Conservation (phyloP, 2,797 vertebrate genomes). For the Danio choprae region DNA sequence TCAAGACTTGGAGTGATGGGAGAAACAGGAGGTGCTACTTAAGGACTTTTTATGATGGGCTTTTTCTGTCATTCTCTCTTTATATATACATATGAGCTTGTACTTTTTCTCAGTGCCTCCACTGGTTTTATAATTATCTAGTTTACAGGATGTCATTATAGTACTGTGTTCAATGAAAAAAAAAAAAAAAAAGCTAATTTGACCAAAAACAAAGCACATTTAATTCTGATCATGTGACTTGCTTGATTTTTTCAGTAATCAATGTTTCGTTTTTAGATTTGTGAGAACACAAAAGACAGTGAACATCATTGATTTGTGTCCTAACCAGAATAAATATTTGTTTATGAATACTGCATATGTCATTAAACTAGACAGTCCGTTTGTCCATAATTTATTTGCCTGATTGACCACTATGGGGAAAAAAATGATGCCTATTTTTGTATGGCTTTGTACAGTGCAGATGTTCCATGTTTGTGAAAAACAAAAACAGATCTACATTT, state of each 20-base stretch:
- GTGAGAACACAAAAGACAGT: background rate
- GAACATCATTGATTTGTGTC: background rate
- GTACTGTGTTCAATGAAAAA: background rate
- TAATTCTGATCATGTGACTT: background rate
- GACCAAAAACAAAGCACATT: conserved; percentile 7
- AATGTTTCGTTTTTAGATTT: background rate
- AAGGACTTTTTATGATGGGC: background rate
- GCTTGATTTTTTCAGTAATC: background rate
- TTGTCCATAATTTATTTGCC: conserved; percentile 1
- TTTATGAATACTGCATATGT: conserved; percentile 7
- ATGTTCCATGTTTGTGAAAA: conserved; percentile 34
- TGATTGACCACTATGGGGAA: conserved; percentile 9
- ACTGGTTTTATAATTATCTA: background rate
- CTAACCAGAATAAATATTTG: conserved; percentile 17
- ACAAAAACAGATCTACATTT: conserved; percentile 18
- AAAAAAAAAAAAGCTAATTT: conserved; percentile 9
- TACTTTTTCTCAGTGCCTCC: conserved; percentile 4
- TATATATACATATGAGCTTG: background rate
- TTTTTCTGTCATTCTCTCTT: background rate
- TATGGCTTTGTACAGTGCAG: conserved; percentile 45
- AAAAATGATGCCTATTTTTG: conserved; percentile 42
- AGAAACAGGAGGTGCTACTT: background rate
- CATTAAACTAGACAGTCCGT: background rate
- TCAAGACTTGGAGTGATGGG: conserved; percentile 86
- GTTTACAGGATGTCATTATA: background rate